Evolutionary conservation across 2,888 invertebrate species (phyloP).

Genomic region (Drosophila subquinaria): DNA sequence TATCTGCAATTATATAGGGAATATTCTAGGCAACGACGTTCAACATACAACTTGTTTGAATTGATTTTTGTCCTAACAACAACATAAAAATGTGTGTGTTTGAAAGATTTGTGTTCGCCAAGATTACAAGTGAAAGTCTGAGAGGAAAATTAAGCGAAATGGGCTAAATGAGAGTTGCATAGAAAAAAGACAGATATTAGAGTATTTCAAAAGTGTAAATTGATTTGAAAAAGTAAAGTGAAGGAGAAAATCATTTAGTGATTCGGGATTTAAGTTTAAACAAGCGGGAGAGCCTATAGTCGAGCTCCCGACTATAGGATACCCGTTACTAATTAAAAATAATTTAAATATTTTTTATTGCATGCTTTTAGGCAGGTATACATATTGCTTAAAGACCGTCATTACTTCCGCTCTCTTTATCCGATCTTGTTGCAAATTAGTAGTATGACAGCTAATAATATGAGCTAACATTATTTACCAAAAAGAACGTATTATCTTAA

Average conservation of each 20-base stretch:
- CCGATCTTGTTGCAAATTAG: too few species aligned
- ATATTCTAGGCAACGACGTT: conserved; percentile 13
- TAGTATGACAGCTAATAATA: too few species aligned
- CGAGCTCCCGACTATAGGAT: too few species aligned
- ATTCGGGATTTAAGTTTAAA: neutral
- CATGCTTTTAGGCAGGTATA: too few species aligned
- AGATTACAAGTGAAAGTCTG: conserved; percentile 37
- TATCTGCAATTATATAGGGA: conserved; percentile 10
- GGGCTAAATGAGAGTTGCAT: conserved; percentile 43
- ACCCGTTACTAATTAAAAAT: too few species aligned
- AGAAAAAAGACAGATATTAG: conserved; percentile 5
- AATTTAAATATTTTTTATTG: too few species aligned
- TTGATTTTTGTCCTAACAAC: conserved; percentile 45
- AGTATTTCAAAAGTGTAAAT: conserved; percentile 3
- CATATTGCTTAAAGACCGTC: too few species aligned
- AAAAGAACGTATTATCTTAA: too few species aligned
- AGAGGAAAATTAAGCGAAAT: conserved; percentile 33
- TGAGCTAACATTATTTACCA: too few species aligned
- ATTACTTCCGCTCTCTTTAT: too few species aligned
- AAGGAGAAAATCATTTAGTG: neutral
- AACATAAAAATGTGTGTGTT: conserved; percentile 37
- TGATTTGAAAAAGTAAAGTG: neutral
- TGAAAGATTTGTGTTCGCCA: conserved; percentile 41
- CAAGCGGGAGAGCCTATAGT: too few species aligned
- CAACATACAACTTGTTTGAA: conserved; percentile 3